Percentiles rank a stretch among this genome's conserved stretches.
Evolutionary conservation across 2,113 vertebrate genomes (phyloP).

Genomic region (Sclerurus mexicanus): DNA sequence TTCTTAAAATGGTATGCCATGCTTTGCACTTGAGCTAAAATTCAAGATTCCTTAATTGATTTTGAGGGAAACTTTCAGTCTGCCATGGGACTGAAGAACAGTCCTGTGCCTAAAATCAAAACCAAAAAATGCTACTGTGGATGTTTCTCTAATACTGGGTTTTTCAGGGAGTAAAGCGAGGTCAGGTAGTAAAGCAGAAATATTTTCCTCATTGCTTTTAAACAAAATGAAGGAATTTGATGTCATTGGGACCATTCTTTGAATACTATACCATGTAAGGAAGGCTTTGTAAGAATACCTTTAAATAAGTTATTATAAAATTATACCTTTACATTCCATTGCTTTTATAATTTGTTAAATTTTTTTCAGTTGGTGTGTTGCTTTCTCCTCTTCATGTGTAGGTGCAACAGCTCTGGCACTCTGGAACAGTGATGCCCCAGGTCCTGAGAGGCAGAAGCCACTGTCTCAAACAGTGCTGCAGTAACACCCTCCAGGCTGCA

Average conservation of each 20-base stretch:
- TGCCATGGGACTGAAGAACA: not conserved
- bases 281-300: constrained; percentile 49
- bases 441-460: not conserved
- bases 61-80: not conserved
- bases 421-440: not conserved
- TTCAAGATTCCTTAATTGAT: not conserved
- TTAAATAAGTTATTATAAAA: constrained; percentile 62
- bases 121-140: not conserved
- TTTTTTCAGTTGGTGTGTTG: constrained; percentile 3
- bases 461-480: not conserved
- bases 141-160: not conserved
- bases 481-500: not conserved
- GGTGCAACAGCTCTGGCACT: not conserved
- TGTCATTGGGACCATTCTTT: constrained; percentile 37
- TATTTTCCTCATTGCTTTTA: not conserved
- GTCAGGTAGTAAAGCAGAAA: not conserved
- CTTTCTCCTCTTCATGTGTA: not conserved
- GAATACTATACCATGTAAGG: constrained; percentile 20
- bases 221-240: constrained; percentile 65
- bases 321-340: constrained; percentile 50
- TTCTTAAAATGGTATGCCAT: not conserved
- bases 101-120: not conserved
- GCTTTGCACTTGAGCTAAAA: constrained; percentile 12
- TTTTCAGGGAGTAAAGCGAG: not conserved
- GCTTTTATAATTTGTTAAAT: not conserved